Percentiles rank a stretch among this genome's conserved stretches.
These are phyloP conservation scores for Nibea albiflora DNA, from an alignment of 2,113 vertebrate genomes.

Conservation along the genomic window DNA sequence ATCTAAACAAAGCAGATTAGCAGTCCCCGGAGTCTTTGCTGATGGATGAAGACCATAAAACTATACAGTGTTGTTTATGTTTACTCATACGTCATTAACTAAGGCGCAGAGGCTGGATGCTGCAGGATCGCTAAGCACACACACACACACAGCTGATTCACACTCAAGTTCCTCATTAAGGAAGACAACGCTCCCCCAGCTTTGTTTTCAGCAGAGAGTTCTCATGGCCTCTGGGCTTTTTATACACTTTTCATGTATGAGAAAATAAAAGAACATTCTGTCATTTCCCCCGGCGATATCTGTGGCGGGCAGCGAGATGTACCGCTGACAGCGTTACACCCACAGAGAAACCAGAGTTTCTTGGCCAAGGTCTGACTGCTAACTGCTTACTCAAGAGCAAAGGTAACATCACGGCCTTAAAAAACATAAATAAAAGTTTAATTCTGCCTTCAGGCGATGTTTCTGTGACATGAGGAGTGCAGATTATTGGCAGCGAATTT, in stretches of 20 bases:
- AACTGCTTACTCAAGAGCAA: neutral
- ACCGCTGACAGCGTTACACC: neutral
- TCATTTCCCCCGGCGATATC: conserved; percentile 24
- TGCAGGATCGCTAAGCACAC: neutral
- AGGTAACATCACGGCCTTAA: neutral
- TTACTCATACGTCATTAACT: conserved; percentile 16
- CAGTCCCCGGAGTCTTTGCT: neutral
- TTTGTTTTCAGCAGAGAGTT: neutral
- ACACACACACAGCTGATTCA: neutral
- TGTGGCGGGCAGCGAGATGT: neutral
- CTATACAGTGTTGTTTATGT: conserved; percentile 32
- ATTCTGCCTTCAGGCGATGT: neutral
- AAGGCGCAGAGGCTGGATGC: conserved; percentile 16
- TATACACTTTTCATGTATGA: conserved; percentile 14
- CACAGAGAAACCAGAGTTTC: conserved; percentile 18
- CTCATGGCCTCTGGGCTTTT: conserved; percentile 37
- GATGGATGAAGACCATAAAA: conserved; percentile 49
- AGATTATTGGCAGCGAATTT: neutral
- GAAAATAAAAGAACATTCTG: conserved; percentile 17
- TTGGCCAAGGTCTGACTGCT: no score
- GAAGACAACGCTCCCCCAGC: neutral
- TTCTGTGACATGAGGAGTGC: neutral
- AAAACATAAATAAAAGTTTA: neutral
- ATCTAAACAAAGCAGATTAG: conserved; percentile 1
- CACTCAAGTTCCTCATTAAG: conserved; percentile 30